Evolutionary conservation across 1,140 invertebrate species (phyloP).

Genomic region (Ephestia elutella): DNA sequence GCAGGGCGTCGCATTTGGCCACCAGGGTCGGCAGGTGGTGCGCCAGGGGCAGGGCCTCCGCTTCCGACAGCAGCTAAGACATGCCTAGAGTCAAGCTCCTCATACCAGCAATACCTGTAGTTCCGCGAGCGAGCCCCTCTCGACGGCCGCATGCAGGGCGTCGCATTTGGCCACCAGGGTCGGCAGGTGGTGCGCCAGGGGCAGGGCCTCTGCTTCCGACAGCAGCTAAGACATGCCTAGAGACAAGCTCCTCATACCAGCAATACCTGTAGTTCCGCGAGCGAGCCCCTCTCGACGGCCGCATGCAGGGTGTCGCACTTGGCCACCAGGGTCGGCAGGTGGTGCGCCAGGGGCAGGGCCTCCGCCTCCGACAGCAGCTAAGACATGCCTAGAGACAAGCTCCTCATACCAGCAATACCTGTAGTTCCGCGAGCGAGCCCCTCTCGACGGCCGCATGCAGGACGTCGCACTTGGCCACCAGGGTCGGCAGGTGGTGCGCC

Average conservation of each 20-base stretch:
- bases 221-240: constrained; percentile 60
- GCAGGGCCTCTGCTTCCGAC: constrained; percentile 79
- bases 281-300: constrained; percentile 80
- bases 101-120: constrained; percentile 67
- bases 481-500: constrained; percentile 79
- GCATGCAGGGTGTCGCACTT: constrained; percentile 82
- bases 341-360: constrained; percentile 77
- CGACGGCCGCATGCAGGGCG: constrained; percentile 81
- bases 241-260: constrained; percentile 17
- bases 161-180: constrained; percentile 82
- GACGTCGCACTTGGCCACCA: constrained; percentile 81
- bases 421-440: too few relatives aligned
- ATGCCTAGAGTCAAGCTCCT: neutral
- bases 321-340: constrained; percentile 82
- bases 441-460: too few relatives aligned
- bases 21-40: constrained; percentile 81
- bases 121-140: constrained; percentile 79
- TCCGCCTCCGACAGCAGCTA: constrained; percentile 80
- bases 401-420: too few relatives aligned
- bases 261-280: constrained; percentile 77
- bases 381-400: too few relatives aligned
- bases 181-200: constrained; percentile 79
- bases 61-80: constrained; percentile 76
- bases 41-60: constrained; percentile 79
- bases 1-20: constrained; percentile 80